Percentiles rank a stretch among this genome's conserved stretches.
These are phyloP conservation scores for Rhabdornis inornatus DNA, from an alignment of 2,113 vertebrate genomes.

Conservation along the genomic window DNA sequence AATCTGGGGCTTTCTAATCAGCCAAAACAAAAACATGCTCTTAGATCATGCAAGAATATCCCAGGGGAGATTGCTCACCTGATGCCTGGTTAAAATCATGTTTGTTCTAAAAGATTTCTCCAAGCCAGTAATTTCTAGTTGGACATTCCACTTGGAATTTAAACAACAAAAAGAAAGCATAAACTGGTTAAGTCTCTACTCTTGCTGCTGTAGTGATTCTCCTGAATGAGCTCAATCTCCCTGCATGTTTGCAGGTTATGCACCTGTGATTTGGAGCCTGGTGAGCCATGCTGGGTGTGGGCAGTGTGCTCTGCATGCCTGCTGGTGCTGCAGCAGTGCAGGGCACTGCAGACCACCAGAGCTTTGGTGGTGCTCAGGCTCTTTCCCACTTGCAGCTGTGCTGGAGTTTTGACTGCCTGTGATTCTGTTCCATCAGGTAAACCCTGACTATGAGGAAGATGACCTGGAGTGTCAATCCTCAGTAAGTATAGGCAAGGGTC, in stretches of 20 bases:
- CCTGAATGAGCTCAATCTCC: background rate
- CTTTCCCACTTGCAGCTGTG: conserved; percentile 47
- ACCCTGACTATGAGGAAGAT: conserved; percentile 94
- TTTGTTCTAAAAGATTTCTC: background rate
- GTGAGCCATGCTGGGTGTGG: background rate
- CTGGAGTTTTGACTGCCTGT: conserved; percentile 74
- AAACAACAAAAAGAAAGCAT: background rate
- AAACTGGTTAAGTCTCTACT: background rate
- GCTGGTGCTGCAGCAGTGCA: background rate
- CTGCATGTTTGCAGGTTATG: background rate
- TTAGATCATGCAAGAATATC: background rate
- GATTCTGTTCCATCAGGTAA: conserved; percentile 86
- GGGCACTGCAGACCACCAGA: fast-evolving
- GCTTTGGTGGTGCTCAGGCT: conserved; percentile 33
- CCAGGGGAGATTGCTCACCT: background rate
- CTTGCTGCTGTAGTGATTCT: background rate
- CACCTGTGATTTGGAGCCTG: fast-evolving
- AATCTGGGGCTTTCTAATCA: background rate
- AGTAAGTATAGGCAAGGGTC: conserved; percentile 82
- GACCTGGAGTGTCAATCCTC: conserved; percentile 88
- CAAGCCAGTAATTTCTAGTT: background rate
- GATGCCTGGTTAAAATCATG: background rate
- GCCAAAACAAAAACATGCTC: background rate
- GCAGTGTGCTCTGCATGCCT: background rate
- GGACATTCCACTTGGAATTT: background rate